A percentile compares a stretch with the other conserved stretches of the same genome.
phyloP scores from a whole-genome alignment of 2,113 vertebrate genomes.

The Aythya baeri region DNA sequence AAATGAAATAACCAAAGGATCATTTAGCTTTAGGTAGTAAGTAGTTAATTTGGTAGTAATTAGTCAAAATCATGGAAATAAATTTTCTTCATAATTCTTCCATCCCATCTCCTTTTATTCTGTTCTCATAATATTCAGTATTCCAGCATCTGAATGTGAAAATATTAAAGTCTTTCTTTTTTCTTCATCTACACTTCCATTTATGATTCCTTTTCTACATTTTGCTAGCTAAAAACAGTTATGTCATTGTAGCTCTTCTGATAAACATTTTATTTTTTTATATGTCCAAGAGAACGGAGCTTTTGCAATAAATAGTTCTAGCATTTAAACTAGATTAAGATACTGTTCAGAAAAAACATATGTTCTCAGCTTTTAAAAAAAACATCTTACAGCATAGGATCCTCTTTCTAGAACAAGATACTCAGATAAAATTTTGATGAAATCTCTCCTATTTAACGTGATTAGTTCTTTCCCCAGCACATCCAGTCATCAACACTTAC shows the following conservation, averaged over 20 bases:
- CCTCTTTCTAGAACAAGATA: not conserved
- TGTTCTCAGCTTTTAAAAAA: not conserved
- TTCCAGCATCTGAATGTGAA: not conserved
- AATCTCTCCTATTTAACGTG: accelerated
- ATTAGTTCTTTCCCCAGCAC: not conserved
- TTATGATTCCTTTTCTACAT: not conserved
- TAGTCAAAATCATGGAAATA: not conserved
- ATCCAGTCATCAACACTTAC: not conserved
- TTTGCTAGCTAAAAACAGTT: not conserved
- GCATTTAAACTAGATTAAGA: not conserved
- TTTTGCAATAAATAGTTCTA: not conserved
- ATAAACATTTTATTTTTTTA: not conserved
- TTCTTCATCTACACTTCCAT: not conserved
- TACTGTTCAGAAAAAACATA: not conserved
- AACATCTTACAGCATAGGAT: not conserved
- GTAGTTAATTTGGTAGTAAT: not conserved
- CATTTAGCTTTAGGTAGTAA: not conserved
- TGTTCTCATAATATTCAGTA: not conserved
- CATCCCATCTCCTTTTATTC: not conserved
- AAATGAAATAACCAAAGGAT: not conserved
- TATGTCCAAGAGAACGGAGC: not conserved
- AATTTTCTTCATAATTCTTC: not conserved
- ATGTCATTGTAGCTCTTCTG: not conserved
- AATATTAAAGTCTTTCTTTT: not conserved
- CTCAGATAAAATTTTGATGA: not conserved